A percentile compares a stretch with the other conserved stretches of the same genome.
Conservation (phyloP, 2,888 invertebrate genomes). For the Leucania comma region DNA sequence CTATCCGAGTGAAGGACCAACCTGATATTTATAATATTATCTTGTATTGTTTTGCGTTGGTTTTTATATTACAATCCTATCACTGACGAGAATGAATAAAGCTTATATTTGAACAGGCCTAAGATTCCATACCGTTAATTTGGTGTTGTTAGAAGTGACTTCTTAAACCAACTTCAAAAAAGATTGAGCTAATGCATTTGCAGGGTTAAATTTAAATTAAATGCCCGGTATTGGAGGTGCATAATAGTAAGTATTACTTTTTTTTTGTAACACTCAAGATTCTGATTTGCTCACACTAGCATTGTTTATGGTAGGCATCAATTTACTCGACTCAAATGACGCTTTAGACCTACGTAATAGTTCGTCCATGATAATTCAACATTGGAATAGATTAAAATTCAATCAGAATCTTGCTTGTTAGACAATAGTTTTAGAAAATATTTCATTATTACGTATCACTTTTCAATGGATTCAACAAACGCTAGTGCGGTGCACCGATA, state of each 20-base stretch:
- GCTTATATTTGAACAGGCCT: conserved; percentile 49
- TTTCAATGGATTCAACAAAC: neutral
- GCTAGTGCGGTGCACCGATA: neutral
- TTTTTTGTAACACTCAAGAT: neutral
- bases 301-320: neutral
- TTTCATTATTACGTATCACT: no score
- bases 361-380: neutral
- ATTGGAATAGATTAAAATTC: neutral
- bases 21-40: conserved; percentile 54
- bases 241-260: neutral
- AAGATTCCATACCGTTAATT: neutral
- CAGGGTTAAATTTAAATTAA: neutral
- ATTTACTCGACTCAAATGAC: neutral
- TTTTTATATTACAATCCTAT: conserved; percentile 13
- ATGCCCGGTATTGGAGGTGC: neutral
- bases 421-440: no score
- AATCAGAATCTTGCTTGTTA: neutral
- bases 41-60: conserved; percentile 24
- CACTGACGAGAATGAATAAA: neutral
- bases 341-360: neutral
- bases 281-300: neutral
- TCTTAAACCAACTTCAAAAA: neutral
- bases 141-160: neutral
- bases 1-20: conserved; percentile 50
- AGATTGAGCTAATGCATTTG: no score